Evolutionary conservation across 2,113 vertebrate species (phyloP).

Genomic region (Murina feae): DNA sequence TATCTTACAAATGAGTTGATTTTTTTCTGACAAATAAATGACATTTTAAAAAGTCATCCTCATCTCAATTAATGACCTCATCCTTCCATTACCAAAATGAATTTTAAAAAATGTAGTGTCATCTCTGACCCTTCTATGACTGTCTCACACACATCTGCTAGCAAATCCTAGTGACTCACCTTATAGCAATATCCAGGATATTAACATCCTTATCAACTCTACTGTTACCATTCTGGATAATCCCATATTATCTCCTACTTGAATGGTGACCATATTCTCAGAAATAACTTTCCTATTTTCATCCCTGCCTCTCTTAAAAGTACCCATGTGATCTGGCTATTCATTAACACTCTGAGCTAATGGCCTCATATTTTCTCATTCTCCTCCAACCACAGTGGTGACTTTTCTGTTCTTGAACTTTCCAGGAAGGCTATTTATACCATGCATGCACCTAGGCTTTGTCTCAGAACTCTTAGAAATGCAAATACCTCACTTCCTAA

Average conservation of each 20-base stretch:
- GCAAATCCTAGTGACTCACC: not conserved
- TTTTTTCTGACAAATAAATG: not conserved
- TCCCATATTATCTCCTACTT: not conserved
- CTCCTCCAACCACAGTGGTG: not conserved
- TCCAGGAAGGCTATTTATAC: not conserved
- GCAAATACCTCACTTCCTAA: not conserved
- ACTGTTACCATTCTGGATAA: not conserved
- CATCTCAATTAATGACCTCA: not conserved
- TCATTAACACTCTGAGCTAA: not conserved
- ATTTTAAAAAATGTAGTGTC: not conserved
- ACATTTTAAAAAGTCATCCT: not conserved
- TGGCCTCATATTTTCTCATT: not conserved
- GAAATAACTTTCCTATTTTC: not conserved
- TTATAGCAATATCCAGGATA: not conserved
- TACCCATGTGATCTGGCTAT: not conserved
- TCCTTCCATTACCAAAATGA: not conserved
- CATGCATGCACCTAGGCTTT: rapidly evolving
- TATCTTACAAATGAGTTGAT: not conserved
- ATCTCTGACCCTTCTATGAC: not conserved
- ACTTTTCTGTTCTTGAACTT: not conserved
- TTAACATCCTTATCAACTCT: not conserved
- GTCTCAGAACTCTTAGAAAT: not conserved
- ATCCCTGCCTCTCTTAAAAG: not conserved
- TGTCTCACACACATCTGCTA: not conserved
- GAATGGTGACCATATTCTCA: not conserved